These are phyloP conservation scores for Phylloscopus trochilus DNA, from an alignment of 2,113 vertebrate species.

Conservation along the genomic window DNA sequence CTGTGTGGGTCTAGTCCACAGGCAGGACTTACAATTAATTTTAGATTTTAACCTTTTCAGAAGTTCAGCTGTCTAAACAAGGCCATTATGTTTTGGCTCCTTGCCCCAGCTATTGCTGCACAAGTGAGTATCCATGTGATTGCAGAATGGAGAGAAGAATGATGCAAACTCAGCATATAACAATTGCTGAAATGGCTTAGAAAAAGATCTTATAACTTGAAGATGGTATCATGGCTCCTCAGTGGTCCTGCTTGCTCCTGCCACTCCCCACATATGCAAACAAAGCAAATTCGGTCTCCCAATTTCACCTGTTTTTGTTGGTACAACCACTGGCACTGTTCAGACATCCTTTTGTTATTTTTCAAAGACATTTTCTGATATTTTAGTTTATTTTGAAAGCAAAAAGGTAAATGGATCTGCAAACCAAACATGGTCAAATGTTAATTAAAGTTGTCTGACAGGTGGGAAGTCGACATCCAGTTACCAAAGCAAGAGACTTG, in stretches of 20 bases:
- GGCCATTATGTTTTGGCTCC: not conserved
- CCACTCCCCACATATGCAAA: not conserved
- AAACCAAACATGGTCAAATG: not conserved
- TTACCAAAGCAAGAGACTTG: not conserved
- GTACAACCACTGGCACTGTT: not conserved
- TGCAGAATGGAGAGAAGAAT: not conserved
- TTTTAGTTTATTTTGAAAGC: not conserved
- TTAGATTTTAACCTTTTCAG: not conserved
- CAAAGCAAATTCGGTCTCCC: not conserved
- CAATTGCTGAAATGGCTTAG: not conserved
- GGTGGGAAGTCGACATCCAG: not conserved
- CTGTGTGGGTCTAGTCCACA: not conserved
- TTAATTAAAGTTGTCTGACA: not conserved
- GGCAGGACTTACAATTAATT: not conserved
- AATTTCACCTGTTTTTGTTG: not conserved
- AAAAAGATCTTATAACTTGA: not conserved
- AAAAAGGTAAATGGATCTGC: not conserved
- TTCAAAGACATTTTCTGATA: not conserved
- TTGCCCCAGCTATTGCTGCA: not conserved
- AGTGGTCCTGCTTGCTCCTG: not conserved
- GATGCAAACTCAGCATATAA: not conserved
- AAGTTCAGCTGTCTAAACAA: not conserved
- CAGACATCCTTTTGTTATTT: not conserved
- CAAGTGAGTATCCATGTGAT: not conserved
- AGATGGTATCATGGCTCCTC: not conserved